phyloP scores from a whole-genome alignment of 2,888 invertebrate genomes.

The Calameuta pallipes region DNA sequence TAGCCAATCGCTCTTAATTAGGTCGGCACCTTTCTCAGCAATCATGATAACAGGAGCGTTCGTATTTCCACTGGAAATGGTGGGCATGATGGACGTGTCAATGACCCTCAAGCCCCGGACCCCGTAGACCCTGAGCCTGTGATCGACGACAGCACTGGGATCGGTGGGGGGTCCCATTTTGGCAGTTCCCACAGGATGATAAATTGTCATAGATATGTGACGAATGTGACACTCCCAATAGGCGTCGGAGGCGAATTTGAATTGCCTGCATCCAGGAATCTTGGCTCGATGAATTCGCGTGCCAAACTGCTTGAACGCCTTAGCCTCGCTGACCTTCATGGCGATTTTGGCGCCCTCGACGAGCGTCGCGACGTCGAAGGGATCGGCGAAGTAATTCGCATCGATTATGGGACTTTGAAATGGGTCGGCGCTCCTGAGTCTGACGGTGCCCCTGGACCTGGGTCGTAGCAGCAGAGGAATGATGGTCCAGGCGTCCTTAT shows the following conservation, averaged over 20 bases:
- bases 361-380: constrained; percentile 80
- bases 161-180: constrained; percentile 90
- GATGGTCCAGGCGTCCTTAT: constrained; percentile 84
- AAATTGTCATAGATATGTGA: constrained; percentile 90
- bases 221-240: constrained; percentile 90
- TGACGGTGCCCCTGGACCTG: constrained; percentile 81
- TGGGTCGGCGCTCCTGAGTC: constrained; percentile 83
- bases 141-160: constrained; percentile 84
- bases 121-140: constrained; percentile 81
- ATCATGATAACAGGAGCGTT: constrained; percentile 95
- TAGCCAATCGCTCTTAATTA: constrained; percentile 87
- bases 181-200: constrained; percentile 88
- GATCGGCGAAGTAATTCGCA: constrained; percentile 91
- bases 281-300: constrained; percentile 80
- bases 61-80: constrained; percentile 89
- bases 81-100: constrained; percentile 91
- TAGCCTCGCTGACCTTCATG: constrained; percentile 77
- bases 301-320: constrained; percentile 84
- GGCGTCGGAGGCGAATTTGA: constrained; percentile 79
- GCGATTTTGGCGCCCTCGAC: constrained; percentile 88
- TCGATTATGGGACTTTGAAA: constrained; percentile 89
- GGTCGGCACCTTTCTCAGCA: constrained; percentile 87
- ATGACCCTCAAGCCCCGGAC: constrained; percentile 83
- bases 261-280: constrained; percentile 82
- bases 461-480: constrained; percentile 87